Evolutionary conservation across 2,888 invertebrate genomes (phyloP).

Genomic region (Cancer borealis): DNA sequence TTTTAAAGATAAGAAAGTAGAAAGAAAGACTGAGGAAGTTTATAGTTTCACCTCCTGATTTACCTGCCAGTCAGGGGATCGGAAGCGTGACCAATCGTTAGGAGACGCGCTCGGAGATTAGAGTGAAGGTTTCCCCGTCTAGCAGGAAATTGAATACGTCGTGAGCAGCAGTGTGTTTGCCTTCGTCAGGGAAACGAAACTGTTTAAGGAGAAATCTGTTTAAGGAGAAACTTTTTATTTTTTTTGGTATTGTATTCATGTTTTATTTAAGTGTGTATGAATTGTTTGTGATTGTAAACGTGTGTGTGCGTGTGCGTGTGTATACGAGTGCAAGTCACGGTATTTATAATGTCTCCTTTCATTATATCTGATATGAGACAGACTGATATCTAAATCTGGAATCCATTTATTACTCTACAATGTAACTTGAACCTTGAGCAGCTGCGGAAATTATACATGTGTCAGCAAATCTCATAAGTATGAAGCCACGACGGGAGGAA

Average conservation of each 20-base stretch:
- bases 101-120: background rate
- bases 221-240: background rate
- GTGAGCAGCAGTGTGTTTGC: background rate
- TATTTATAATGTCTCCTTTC: background rate
- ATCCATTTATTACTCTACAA: no score
- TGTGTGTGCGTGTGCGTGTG: no score
- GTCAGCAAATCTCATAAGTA: background rate
- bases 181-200: background rate
- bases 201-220: no score
- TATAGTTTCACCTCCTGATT: background rate
- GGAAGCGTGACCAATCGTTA: conserved; percentile 11
- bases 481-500: background rate
- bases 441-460: background rate
- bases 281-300: background rate
- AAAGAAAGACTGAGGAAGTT: background rate
- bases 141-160: conserved; percentile 2
- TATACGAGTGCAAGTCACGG: background rate
- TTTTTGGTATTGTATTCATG: background rate
- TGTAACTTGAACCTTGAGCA: no score
- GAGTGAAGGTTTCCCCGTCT: background rate
- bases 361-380: background rate
- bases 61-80: background rate
- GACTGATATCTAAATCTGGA: background rate
- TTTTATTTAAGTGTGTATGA: background rate
- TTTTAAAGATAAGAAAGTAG: background rate